Base-by-base conservation (phyloP, 1,140 invertebrate species). In the Achroia grisella region DNA sequence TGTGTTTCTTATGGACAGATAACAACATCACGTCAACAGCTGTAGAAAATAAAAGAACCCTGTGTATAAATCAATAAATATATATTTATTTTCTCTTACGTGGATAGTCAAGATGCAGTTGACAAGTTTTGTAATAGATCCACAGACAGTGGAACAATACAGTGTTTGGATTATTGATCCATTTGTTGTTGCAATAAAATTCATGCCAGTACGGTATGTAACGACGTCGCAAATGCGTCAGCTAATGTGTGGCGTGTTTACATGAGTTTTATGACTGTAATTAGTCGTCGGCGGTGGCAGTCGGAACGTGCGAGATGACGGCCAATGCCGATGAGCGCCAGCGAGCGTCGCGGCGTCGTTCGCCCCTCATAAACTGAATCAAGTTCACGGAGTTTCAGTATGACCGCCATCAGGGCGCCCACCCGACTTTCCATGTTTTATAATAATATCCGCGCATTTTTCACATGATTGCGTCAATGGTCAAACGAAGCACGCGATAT, bases 391-490 rank as follows among this genome's bases (percentile, higher is more conserved):
- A 57, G 59, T 44, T 49, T 23, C 17, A 64, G 62, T 48, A 66
- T 53, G 64, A 51, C 62, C 61, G 57, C 39, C 44, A 42, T 14
- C 39, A 39, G 30, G 33, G 48, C 65, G 53, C 58, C 69, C 65
- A 57, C 59, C 58, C 54, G 63, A 65, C 61, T 79, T 70, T 76
- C 68, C 67, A 67, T 56, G 48, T 70, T 72, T 69, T 62, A 79
- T 75, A 83, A 78, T 76, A 73, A 72, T 65, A 64, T 56, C 58
- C 62, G 64, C 70, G 69, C 67, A 81, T 79, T 84, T 84, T 82
- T 80, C 65, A 67, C 62, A 56, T 67, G 56, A 79, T 82, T 84
- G 67, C 80, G 80, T 84, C 80, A 84, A 75, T 82, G 73, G 56
- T 65, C 66, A 65, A 65, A 58, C 62, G 48, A 61, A 69, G 62